Evolutionary conservation across 1,140 invertebrate species (phyloP).

Genomic region (Metopolophium dirhodum): DNA sequence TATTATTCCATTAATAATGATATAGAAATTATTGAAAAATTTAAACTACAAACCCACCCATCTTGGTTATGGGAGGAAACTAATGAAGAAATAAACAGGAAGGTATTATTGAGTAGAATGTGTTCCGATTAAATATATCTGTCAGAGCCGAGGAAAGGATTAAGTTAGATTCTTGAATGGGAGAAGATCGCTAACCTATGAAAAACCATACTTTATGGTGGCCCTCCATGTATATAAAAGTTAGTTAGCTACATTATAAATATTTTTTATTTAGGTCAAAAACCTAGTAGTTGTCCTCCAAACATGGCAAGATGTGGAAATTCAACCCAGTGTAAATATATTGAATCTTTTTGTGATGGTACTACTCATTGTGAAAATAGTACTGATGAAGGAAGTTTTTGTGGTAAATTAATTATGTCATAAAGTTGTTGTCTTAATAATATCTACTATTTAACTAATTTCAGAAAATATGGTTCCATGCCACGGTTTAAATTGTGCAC

Average conservation of each 20-base stretch:
- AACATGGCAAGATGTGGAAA: slow-evolving; percentile 71
- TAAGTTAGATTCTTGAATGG: not conserved
- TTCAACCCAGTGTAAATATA: slow-evolving; percentile 65
- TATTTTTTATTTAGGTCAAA: slow-evolving; percentile 64
- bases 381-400: slow-evolving; percentile 71
- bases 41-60: too few relatives aligned
- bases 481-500: slow-evolving; percentile 68
- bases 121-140: not conserved
- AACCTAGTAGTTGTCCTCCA: slow-evolving; percentile 66
- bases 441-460: slow-evolving; percentile 44
- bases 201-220: not conserved
- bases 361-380: slow-evolving; percentile 72
- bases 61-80: too few relatives aligned
- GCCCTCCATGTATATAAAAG: not conserved
- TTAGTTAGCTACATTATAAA: not conserved
- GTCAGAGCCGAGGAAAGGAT: not conserved
- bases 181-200: not conserved
- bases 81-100: too few relatives aligned
- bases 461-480: slow-evolving; percentile 68
- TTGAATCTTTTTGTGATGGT: slow-evolving; percentile 69
- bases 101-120: not conserved
- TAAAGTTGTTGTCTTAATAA: not conserved
- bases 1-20: too few relatives aligned
- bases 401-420: slow-evolving; percentile 62
- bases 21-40: too few relatives aligned